Base-by-base conservation (phyloP, 2,797 vertebrate genomes). In the Falco peregrinus region DNA sequence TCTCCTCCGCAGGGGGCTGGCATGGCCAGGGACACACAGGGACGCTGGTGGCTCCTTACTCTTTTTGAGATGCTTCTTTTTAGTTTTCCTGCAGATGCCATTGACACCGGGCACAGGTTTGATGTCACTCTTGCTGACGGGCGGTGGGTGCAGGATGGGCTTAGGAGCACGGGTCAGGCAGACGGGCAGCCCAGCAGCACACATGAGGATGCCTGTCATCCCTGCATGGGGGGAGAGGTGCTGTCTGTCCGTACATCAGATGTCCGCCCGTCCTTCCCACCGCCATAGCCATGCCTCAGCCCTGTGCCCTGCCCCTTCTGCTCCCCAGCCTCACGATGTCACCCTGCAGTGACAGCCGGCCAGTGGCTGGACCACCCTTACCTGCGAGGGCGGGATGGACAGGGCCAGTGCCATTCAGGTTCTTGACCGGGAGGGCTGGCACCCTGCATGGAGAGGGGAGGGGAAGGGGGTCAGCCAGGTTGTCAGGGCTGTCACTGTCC, bases 161-260 rank as follows among this genome's bases (percentile, higher is more conserved):
- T 99, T 99, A 35, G 99, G 99, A 39, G 99, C 99, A 9, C 99
- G 98, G 20, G 99, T 99, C 97, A 99, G 98, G 96, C 99, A 99
- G 93, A 99, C 99, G 0, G 99, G 99, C 93, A 99, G 97, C 89
- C 99, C 99, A 1, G 99, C 99, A 1, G 99, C 99, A 41, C 99
- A 99, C 98, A 99, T 98, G 96, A 99, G 98, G 97, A 99, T 99
- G 87, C 99, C 99, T 1, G 99, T 99, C 99, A 99, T 99, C 85
- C 99, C 99, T 99, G 97, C 22, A 3, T 33, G 17, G 1, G 48
- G 79, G 14, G 11, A 25, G 24, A 80, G 16, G 13, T 24, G 37
- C 50, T 26, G 47, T 41, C 85, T 2, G 7, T 59, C 54, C 2
- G 1, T 29, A 45, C 31, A 7, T 5, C 5, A 51, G 3, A 13